Conservation (phyloP, 2,888 invertebrate genomes). For the Zeuzera pyrina region DNA sequence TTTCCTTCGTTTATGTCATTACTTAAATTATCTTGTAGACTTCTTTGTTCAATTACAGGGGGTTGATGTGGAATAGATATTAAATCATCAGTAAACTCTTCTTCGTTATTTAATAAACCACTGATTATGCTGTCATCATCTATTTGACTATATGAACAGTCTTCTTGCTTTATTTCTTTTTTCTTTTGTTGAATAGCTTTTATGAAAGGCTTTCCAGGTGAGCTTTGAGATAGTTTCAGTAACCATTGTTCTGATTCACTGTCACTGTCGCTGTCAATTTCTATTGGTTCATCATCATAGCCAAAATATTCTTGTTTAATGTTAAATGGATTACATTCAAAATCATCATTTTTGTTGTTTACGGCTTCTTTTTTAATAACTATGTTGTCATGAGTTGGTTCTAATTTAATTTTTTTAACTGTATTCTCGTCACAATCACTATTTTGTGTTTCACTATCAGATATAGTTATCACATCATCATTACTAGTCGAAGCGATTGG, state of each 20-base stretch:
- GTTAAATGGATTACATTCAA: constrained; percentile 48
- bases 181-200: constrained; percentile 22
- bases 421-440: constrained; percentile 5
- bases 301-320: constrained; percentile 53
- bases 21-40: too few relatives aligned
- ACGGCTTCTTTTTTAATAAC: constrained; percentile 19
- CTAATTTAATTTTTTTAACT: constrained; percentile 27
- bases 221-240: constrained; percentile 65
- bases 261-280: constrained; percentile 59
- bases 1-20: too few relatives aligned
- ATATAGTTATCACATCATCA: constrained; percentile 28
- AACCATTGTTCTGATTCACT: constrained; percentile 69
- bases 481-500: constrained; percentile 12
- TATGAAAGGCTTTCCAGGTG: constrained; percentile 48
- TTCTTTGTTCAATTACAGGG: too few relatives aligned
- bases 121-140: constrained; percentile 25
- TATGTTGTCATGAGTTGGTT: constrained; percentile 23
- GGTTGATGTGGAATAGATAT: constrained; percentile 34
- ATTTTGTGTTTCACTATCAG: constrained; percentile 41
- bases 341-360: constrained; percentile 40
- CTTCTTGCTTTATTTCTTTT: constrained; percentile 25
- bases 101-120: constrained; percentile 24
- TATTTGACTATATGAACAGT: constrained; percentile 55
- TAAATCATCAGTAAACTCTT: constrained; percentile 39
- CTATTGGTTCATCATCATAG: constrained; percentile 48